Conservation (phyloP, 1,140 invertebrate genomes). For the Papilio dardanus region DNA sequence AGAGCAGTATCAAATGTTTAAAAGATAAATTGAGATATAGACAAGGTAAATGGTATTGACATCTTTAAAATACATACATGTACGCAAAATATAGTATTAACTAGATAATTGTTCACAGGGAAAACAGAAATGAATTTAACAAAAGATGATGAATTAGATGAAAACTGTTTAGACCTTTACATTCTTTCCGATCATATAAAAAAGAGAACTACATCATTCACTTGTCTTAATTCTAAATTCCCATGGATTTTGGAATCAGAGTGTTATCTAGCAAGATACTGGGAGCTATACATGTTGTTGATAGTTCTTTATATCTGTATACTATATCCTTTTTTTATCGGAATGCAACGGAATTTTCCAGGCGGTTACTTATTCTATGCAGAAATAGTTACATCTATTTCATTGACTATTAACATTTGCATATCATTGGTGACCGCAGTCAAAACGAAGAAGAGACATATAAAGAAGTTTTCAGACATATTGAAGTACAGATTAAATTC, state of each 20-base stretch:
- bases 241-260: slow-evolving; percentile 72
- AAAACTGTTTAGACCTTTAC: slow-evolving; percentile 70
- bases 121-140: slow-evolving; percentile 56
- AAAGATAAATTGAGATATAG: slow-evolving; percentile 73
- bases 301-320: slow-evolving; percentile 66
- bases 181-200: slow-evolving; percentile 74
- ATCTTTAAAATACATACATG: background rate
- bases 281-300: slow-evolving; percentile 67
- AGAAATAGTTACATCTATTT: slow-evolving; percentile 65
- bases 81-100: background rate
- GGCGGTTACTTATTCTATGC: slow-evolving; percentile 59
- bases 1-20: slow-evolving; percentile 77
- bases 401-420: slow-evolving; percentile 62
- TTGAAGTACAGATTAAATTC: slow-evolving; percentile 70
- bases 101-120: slow-evolving; percentile 49
- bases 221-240: slow-evolving; percentile 63
- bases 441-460: slow-evolving; percentile 70
- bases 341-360: slow-evolving; percentile 62
- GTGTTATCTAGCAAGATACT: slow-evolving; percentile 69
- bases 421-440: slow-evolving; percentile 67
- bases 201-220: slow-evolving; percentile 62
- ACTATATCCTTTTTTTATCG: slow-evolving; percentile 72
- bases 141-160: slow-evolving; percentile 65
- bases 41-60: slow-evolving; percentile 57
- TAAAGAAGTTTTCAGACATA: slow-evolving; percentile 64